These are phyloP conservation scores for Rotaria macrura DNA, from an alignment of 2,888 invertebrate species.

Conservation along the genomic window DNA sequence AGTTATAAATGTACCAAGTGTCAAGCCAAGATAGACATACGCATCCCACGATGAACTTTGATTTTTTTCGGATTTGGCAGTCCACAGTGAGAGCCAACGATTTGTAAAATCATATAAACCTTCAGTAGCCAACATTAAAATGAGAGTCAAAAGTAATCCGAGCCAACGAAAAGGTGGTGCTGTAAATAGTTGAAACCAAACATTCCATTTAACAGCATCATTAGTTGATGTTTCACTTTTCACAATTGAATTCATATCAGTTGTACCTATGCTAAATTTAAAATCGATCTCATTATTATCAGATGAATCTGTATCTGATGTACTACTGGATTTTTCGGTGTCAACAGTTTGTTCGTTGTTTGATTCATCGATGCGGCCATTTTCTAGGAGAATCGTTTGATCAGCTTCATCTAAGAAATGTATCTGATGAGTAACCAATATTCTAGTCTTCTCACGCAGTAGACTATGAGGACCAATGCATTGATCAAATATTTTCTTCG, in stretches of 20 bases:
- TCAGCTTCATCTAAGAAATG: neutral
- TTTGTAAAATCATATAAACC: neutral
- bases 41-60: neutral
- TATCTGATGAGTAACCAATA: conserved; percentile 23
- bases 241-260: no score
- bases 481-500: conserved; percentile 48
- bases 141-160: neutral
- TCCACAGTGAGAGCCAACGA: neutral
- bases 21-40: neutral
- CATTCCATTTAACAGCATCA: neutral
- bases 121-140: neutral
- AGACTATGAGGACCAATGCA: conserved; percentile 48
- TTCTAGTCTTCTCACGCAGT: conserved; percentile 37
- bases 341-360: neutral
- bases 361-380: neutral
- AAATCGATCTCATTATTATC: neutral
- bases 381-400: neutral
- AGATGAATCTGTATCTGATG: neutral
- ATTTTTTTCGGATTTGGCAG: neutral
- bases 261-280: neutral
- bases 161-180: neutral
- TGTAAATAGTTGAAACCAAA: neutral
- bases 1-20: neutral
- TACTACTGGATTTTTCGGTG: neutral
- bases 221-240: neutral